Evolutionary conservation across 2,888 invertebrate species (phyloP).

Genomic region (Poecilobothrus nobilitatus): DNA sequence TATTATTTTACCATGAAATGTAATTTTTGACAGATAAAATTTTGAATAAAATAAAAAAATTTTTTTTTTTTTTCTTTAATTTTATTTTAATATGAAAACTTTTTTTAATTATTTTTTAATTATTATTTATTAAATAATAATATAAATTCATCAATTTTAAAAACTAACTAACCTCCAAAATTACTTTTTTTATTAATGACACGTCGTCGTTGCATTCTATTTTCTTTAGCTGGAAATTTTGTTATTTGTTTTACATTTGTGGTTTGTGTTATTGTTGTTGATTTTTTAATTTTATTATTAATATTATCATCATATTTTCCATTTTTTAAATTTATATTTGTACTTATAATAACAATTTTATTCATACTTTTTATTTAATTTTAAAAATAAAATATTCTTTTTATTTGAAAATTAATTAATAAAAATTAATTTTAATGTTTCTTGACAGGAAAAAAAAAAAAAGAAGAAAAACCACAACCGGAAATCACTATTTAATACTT

Average conservation of each 20-base stretch:
- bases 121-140: too few relatives aligned
- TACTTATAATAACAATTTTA: neutral
- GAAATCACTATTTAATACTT: neutral
- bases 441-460: too few relatives aligned
- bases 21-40: too few relatives aligned
- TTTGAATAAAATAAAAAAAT: too few relatives aligned
- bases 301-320: neutral
- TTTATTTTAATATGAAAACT: too few relatives aligned
- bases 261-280: neutral
- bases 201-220: slow-evolving; percentile 1
- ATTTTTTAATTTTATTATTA: neutral
- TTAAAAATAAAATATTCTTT: too few relatives aligned
- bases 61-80: too few relatives aligned
- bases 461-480: neutral
- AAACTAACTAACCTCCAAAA: slow-evolving; percentile 3
- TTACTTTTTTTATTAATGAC: neutral
- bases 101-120: too few relatives aligned
- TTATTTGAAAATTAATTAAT: too few relatives aligned
- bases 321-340: neutral
- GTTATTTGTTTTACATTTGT: neutral
- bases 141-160: neutral
- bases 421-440: neutral
- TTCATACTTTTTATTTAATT: neutral
- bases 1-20: too few relatives aligned
- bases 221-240: neutral